Percentiles rank a stretch among this genome's conserved stretches.
Evolutionary conservation across 2,797 vertebrate genomes (phyloP).

Genomic region (Phalanger gymnotis): DNA sequence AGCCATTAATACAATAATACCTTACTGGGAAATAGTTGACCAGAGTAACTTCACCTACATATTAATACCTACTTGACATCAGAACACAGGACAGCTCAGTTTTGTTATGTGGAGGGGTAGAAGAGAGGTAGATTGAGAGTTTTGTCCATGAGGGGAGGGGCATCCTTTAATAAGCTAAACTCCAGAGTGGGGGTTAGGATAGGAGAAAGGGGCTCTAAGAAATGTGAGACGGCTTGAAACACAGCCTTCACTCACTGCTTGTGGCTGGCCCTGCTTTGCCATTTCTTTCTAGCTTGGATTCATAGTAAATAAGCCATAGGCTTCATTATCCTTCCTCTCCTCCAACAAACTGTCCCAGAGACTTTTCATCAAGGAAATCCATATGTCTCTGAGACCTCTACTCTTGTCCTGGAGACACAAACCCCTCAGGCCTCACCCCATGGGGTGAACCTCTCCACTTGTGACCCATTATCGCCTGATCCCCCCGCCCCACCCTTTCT

Average conservation of each 20-base stretch:
- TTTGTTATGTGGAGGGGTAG: neutral
- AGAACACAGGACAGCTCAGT: neutral
- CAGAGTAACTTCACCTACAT: neutral
- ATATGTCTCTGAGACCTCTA: neutral
- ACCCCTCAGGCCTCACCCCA: neutral
- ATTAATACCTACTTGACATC: neutral
- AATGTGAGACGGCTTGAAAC: neutral
- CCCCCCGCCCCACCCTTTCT: neutral
- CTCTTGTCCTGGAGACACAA: neutral
- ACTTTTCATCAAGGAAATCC: slow-evolving; percentile 15
- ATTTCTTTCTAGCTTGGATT: neutral
- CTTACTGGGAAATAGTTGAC: neutral
- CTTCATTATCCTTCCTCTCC: neutral
- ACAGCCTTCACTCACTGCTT: neutral
- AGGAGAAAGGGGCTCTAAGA: neutral
- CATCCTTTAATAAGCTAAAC: neutral
- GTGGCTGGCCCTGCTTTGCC: neutral
- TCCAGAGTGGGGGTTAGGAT: neutral
- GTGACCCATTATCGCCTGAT: neutral
- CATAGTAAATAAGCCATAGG: neutral
- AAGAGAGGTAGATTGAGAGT: neutral
- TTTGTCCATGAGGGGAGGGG: too few relatives aligned
- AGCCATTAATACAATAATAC: neutral
- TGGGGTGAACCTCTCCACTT: neutral
- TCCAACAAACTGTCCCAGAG: neutral